Percentiles rank a stretch among this genome's conserved stretches.
Evolutionary conservation across 1,140 invertebrate species (phyloP).

Genomic region (Diorhabda carinulata): DNA sequence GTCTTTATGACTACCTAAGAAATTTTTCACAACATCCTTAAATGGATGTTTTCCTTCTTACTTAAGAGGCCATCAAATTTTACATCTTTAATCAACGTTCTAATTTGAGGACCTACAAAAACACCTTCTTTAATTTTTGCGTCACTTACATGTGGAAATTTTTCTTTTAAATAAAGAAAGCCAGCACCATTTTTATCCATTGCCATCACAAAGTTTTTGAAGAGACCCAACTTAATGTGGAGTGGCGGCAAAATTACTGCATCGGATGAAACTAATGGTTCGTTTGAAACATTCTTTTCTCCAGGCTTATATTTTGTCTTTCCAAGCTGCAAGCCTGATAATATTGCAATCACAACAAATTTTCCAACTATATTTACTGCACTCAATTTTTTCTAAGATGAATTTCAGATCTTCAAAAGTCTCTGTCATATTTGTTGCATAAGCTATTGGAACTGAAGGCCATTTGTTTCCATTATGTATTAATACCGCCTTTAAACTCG

Average conservation of each 20-base stretch:
- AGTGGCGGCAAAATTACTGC: fast-evolving
- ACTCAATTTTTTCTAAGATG: background rate
- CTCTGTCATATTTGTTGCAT: slow-evolving; percentile 40
- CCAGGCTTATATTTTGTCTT: background rate
- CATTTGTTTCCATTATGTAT: slow-evolving; percentile 44
- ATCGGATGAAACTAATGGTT: background rate
- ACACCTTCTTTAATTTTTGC: too few relatives aligned
- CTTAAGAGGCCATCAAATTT: too few relatives aligned
- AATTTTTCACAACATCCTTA: too few relatives aligned
- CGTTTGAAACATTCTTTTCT: background rate
- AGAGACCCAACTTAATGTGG: background rate
- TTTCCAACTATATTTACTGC: background rate
- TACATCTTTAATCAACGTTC: too few relatives aligned
- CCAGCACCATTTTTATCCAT: background rate
- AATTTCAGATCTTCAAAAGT: slow-evolving; percentile 20
- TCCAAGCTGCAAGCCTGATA: background rate
- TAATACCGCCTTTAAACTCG: slow-evolving; percentile 44
- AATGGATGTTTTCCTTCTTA: too few relatives aligned
- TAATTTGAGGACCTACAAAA: too few relatives aligned
- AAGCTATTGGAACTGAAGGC: slow-evolving; percentile 40
- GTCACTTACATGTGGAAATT: too few relatives aligned
- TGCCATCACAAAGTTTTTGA: background rate
- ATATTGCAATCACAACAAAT: background rate
- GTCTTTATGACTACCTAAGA: too few relatives aligned
- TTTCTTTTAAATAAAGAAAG: too few relatives aligned